phyloP scores from a whole-genome alignment of 2,113 vertebrate species.

The Haplotaxodon microlepis region DNA sequence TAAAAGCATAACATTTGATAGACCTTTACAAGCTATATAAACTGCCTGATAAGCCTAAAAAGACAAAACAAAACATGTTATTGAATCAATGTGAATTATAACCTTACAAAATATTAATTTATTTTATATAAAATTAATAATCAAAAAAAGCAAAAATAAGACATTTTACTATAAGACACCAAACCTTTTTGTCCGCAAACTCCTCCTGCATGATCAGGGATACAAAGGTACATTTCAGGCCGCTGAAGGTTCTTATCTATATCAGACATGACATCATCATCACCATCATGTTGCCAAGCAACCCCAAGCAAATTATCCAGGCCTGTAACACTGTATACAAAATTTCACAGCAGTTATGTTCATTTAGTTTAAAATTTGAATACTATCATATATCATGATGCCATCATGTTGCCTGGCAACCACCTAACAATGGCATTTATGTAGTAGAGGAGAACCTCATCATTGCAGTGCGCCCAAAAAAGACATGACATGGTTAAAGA shows the following conservation, averaged over 20 bases:
- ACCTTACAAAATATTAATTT: not conserved
- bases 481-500: not conserved
- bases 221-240: not conserved
- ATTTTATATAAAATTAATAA: constrained; percentile 1
- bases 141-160: not conserved
- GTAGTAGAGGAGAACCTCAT: not conserved
- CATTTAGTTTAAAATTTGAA: not conserved
- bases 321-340: not conserved
- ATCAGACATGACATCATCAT: not conserved
- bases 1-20: not conserved
- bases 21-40: not conserved
- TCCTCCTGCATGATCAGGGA: not conserved
- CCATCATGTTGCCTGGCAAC: not conserved
- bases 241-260: not conserved
- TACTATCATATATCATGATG: not conserved
- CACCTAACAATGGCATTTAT: not conserved
- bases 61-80: not conserved
- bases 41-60: not conserved
- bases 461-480: not conserved
- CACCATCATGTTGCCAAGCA: not conserved
- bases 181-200: not conserved
- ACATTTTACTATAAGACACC: not conserved
- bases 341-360: not conserved
- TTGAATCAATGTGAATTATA: not conserved
- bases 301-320: not conserved